Percentiles rank a stretch among this genome's conserved stretches.
Evolutionary conservation across 2,797 vertebrate species (phyloP).

Genomic region (Rhodeus uyekii): DNA sequence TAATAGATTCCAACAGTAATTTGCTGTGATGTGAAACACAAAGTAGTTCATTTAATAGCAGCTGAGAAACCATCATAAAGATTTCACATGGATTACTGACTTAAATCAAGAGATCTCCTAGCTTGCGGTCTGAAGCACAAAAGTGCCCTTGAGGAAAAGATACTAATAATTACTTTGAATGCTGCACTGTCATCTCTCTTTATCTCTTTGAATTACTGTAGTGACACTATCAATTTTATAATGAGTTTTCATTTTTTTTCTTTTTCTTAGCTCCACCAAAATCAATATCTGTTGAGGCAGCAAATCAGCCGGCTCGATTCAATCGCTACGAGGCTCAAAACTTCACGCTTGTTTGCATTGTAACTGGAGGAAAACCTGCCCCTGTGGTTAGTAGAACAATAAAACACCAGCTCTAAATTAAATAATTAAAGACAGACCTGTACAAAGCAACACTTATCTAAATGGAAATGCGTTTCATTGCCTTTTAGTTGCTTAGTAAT

Average conservation of each 20-base stretch:
- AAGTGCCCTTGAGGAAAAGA: conserved; percentile 8
- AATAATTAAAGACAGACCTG: background rate
- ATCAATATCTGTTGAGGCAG: conserved; percentile 88
- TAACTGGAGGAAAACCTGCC: conserved; percentile 89
- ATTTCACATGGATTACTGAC: conserved; percentile 15
- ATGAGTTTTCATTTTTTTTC: conserved; percentile 24
- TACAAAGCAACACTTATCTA: background rate
- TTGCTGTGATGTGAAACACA: conserved; percentile 37
- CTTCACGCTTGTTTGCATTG: conserved; percentile 92
- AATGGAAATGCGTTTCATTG: background rate
- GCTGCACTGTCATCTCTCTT: conserved; percentile 4
- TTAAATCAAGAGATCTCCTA: conserved; percentile 27
- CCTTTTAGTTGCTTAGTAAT: background rate
- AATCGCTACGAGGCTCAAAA: conserved; percentile 93
- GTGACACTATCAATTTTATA: background rate
- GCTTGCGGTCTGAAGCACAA: conserved; percentile 15
- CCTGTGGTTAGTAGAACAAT: conserved; percentile 79
- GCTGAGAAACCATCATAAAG: conserved; percentile 12
- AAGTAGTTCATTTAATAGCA: conserved; percentile 26
- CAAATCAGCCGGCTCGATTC: conserved; percentile 84
- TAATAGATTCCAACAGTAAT: conserved; percentile 37
- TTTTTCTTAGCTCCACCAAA: conserved; percentile 83
- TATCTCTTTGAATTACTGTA: conserved; percentile 12
- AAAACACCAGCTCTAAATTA: background rate
- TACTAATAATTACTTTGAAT: conserved; percentile 28